Evolutionary conservation across 2,888 invertebrate genomes (phyloP).

Genomic region (Frankliniella fusca): DNA sequence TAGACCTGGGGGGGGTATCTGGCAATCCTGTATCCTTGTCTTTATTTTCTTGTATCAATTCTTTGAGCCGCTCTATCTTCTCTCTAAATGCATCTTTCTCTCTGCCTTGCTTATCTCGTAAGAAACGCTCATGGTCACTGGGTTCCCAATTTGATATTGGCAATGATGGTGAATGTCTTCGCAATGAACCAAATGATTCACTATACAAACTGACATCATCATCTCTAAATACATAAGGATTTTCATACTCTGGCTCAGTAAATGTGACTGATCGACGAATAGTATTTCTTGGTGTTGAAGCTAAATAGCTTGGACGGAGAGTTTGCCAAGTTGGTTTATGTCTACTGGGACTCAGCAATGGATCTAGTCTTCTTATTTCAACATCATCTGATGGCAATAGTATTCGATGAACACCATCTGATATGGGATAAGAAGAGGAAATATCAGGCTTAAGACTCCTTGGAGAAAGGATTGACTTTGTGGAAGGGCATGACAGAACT

Average conservation of each 20-base stretch:
- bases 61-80: conserved; percentile 9
- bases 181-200: not conserved
- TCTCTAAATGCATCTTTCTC: conserved; percentile 15
- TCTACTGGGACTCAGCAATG: not conserved
- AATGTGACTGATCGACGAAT: conserved; percentile 3
- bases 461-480: not conserved
- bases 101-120: not conserved
- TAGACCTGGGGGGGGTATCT: not conserved
- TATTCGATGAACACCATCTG: not conserved
- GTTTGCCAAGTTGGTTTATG: conserved; percentile 14
- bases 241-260: conserved; percentile 7
- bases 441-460: not conserved
- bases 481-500: not conserved
- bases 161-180: not conserved
- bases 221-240: not conserved
- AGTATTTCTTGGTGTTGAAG: not conserved
- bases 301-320: not conserved
- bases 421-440: not conserved
- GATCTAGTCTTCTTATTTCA: not conserved
- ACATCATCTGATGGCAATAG: not conserved
- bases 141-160: not conserved
- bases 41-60: conserved; percentile 6
- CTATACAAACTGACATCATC: not conserved
- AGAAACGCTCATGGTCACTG: not conserved
- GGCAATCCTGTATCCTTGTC: not conserved